A percentile compares a stretch with the other conserved stretches of the same genome.
phyloP scores from a whole-genome alignment of 2,797 vertebrate species.

The Pseudotriccus pelzelni region DNA sequence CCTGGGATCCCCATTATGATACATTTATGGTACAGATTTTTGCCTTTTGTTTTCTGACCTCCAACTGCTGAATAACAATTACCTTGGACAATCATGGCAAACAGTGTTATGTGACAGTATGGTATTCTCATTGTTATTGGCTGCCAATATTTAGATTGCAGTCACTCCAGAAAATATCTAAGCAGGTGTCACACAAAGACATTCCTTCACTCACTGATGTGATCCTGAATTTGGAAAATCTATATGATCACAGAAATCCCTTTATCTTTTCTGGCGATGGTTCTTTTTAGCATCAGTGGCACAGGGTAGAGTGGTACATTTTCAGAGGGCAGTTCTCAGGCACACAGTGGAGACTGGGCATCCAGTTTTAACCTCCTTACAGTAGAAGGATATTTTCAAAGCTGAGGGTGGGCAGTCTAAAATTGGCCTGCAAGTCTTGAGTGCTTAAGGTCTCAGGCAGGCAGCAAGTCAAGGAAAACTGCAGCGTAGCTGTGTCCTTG shows the following conservation, averaged over 20 bases:
- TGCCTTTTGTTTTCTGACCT: not conserved
- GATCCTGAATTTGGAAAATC: conserved; percentile 16
- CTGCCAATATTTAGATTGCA: conserved; percentile 1
- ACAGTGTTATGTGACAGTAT: not conserved
- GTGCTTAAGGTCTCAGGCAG: not conserved
- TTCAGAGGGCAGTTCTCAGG: not conserved
- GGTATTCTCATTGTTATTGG: not conserved
- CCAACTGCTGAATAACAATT: not conserved
- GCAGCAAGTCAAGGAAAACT: not conserved
- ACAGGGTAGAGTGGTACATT: not conserved
- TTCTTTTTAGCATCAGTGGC: not conserved
- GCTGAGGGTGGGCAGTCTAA: not conserved
- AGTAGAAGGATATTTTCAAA: conserved; percentile 10
- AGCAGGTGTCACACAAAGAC: not conserved
- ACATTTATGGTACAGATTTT: not conserved
- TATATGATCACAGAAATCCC: not conserved
- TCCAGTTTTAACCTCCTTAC: not conserved
- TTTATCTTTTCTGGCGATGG: not conserved
- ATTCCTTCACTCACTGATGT: not conserved
- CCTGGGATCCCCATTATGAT: not conserved
- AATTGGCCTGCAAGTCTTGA: not conserved
- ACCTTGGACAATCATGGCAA: not conserved
- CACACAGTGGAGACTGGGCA: not conserved
- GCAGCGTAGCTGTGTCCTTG: not conserved
- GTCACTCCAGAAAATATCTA: not conserved